Evolutionary conservation across 2,888 invertebrate species (phyloP), one percentile per base, ranked within the genome.

Genomic region (Drosophila pseudotakahashii): DNA sequence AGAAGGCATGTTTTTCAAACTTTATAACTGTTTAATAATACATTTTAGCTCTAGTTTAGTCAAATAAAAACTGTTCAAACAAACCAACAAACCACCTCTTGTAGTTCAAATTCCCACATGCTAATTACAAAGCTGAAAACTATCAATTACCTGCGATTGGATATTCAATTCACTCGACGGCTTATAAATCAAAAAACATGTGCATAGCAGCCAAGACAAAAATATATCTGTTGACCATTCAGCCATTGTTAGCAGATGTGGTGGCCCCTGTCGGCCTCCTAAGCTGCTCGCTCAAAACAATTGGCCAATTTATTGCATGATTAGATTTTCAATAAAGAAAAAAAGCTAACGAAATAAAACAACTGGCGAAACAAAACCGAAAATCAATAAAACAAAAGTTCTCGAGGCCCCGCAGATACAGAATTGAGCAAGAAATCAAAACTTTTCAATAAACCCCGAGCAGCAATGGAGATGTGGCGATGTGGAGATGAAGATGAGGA

Each of bases 231-330:
- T 32, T 54, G 71, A 64, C 47, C 70, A 51, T 71, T 71, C 64
- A 39, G 54, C 51, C 63, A 51, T 63, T 51, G 64, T 73, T 48
- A 45, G 48, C 64, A 64, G 66, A 55, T 71, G 70, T 48, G 32
- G 47, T 47, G 45, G 45, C 14, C 30, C 14, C 30, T 30, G 32
- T 39, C 47, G 64, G 68, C 51, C 45, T 44, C 61, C 61, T 71
- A 60, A 45, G 73, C 64, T 66, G 71, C 59, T 61, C 57, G 62
- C 53, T 39, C 73, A 84, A 81, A 81, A 86, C 85, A 86, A 89
- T 88, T 89, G 87, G 86, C 83, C 88, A 89, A 89, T 87, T 87
- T 89, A 87, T 88, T 79, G 87, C 83, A 76, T 85, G 86, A 89
- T 88, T 81, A 76, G 81, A 82, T 85, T 76, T 76, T 76, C 69